Percentiles rank a stretch among this genome's conserved stretches.
phyloP scores from a whole-genome alignment of 2,113 vertebrate species.

The Petroica traversi region DNA sequence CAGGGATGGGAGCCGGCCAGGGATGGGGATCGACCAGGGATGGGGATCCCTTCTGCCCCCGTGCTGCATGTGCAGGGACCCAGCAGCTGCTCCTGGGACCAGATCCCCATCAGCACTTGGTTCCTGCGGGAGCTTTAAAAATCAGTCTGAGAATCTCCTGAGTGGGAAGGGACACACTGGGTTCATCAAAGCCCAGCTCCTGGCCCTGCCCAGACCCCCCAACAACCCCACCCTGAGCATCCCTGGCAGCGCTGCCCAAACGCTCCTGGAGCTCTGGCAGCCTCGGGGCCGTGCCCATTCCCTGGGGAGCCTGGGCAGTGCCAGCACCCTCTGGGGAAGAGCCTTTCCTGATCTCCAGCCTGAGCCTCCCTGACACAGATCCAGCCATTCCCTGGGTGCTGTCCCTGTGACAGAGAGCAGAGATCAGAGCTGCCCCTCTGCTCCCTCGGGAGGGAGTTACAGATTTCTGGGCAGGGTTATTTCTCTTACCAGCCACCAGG shows the following conservation, averaged over 20 bases:
- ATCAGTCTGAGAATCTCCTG: background rate
- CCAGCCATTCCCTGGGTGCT: fast-evolving
- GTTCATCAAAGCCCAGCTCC: background rate
- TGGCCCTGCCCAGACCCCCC: background rate
- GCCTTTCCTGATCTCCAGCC: fast-evolving
- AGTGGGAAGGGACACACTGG: background rate
- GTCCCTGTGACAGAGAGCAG: background rate
- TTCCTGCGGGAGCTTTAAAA: background rate
- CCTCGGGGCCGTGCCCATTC: background rate
- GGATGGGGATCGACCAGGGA: no score
- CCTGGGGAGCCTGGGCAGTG: background rate
- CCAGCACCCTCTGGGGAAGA: background rate
- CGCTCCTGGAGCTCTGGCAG: background rate
- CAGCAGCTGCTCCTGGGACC: background rate
- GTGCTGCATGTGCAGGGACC: fast-evolving
- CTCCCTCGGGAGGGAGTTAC: background rate
- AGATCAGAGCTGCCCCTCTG: background rate
- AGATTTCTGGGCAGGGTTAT: background rate
- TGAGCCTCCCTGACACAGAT: fast-evolving
- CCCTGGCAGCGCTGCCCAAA: background rate
- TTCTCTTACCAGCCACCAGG: background rate
- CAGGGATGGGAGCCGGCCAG: fast-evolving
- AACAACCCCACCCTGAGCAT: background rate
- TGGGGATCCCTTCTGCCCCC: background rate
- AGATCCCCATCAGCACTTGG: background rate